phyloP scores from a whole-genome alignment of 2,113 vertebrate species.

The Zapornia atra region DNA sequence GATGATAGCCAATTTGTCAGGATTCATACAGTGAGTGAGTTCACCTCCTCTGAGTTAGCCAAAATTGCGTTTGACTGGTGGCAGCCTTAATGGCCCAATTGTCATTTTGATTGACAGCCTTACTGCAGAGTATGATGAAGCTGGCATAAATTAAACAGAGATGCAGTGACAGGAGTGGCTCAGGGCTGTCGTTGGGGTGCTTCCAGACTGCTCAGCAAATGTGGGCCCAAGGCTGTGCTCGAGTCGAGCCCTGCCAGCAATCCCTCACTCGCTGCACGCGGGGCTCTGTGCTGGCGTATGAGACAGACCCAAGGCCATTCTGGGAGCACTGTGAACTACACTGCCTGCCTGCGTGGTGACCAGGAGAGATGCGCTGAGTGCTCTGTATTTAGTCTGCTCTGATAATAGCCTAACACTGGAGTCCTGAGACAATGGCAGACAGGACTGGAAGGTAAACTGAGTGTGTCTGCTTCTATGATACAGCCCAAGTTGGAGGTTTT shows the following conservation, averaged over 20 bases:
- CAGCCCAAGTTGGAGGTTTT: neutral
- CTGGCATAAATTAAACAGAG: neutral
- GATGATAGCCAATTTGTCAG: neutral
- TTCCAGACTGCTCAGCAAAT: neutral
- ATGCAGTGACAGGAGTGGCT: neutral
- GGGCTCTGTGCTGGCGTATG: accelerated
- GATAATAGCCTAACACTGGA: neutral
- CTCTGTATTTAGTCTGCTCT: neutral
- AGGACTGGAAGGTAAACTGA: neutral
- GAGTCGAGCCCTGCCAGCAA: neutral
- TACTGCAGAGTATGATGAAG: neutral
- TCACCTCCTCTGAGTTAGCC: neutral
- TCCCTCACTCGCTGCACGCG: accelerated
- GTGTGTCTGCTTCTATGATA: accelerated
- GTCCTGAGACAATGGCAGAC: neutral
- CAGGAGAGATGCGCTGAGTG: neutral
- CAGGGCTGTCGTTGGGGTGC: neutral
- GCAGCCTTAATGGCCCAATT: neutral
- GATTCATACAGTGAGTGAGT: neutral
- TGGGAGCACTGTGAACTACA: too few species aligned
- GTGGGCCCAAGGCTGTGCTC: neutral
- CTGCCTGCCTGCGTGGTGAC: neutral
- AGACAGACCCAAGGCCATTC: neutral
- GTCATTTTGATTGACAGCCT: slow-evolving; percentile 27
- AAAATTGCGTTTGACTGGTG: neutral